Evolutionary conservation across 2,888 invertebrate species (phyloP).

Genomic region (Drosophila pegasa): DNA sequence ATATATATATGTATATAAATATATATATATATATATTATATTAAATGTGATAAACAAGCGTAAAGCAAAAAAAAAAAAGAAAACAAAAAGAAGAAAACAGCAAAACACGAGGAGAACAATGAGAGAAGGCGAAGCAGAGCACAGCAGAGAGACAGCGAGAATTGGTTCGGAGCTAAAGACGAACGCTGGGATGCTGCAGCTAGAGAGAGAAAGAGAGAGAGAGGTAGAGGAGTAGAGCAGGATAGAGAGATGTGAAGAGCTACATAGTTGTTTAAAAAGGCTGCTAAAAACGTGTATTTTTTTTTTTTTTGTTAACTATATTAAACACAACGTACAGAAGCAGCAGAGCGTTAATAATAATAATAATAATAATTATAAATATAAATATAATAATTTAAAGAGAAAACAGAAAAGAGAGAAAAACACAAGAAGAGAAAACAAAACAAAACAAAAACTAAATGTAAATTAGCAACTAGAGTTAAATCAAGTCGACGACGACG

Average conservation of each 20-base stretch:
- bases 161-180: slow-evolving; percentile 17
- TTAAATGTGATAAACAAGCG: slow-evolving; percentile 80
- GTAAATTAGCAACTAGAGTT: slow-evolving; percentile 69
- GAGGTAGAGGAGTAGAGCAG: slow-evolving; percentile 5
- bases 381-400: slow-evolving; percentile 29
- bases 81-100: slow-evolving; percentile 30
- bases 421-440: slow-evolving; percentile 19
- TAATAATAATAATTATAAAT: slow-evolving; percentile 33
- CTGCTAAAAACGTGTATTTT: slow-evolving; percentile 56
- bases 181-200: slow-evolving; percentile 15
- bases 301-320: slow-evolving; percentile 72
- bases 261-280: slow-evolving; percentile 73
- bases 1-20: slow-evolving; percentile 47
- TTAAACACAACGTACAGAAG: slow-evolving; percentile 41
- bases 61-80: slow-evolving; percentile 68
- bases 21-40: slow-evolving; percentile 66
- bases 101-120: slow-evolving; percentile 32
- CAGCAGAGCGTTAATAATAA: slow-evolving; percentile 60
- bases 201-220: not conserved
- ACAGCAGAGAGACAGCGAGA: slow-evolving; percentile 33
- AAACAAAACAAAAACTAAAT: slow-evolving; percentile 38
- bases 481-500: slow-evolving; percentile 1
- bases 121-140: slow-evolving; percentile 16
- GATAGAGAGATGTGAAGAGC: slow-evolving; percentile 36
- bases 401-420: slow-evolving; percentile 24